These are phyloP conservation scores for Acrobasis suavella DNA, from an alignment of 2,888 invertebrate genomes.

Conservation along the genomic window DNA sequence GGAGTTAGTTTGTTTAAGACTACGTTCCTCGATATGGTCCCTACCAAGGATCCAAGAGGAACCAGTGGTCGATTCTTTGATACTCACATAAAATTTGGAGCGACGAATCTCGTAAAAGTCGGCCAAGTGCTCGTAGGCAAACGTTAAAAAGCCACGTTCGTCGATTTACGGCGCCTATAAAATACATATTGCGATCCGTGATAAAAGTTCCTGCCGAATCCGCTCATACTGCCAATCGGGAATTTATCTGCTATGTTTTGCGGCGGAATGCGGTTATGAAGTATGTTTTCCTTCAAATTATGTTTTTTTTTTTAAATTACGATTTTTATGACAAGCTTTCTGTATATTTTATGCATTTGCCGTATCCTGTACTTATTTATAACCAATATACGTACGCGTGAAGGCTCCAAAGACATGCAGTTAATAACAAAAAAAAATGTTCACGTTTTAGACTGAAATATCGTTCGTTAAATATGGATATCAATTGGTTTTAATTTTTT, in stretches of 20 bases:
- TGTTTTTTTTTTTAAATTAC: slow-evolving; percentile 36
- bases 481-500: no score
- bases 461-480: no score
- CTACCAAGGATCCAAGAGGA: no score
- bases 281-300: slow-evolving; percentile 55
- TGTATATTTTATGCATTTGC: no score
- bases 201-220: slow-evolving; percentile 74
- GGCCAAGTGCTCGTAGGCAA: slow-evolving; percentile 70
- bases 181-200: slow-evolving; percentile 80
- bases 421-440: no score
- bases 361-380: no score
- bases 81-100: slow-evolving; percentile 66
- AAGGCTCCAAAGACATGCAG: no score
- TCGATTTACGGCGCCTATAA: slow-evolving; percentile 78
- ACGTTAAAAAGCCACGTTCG: slow-evolving; percentile 77
- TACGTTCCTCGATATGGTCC: no score
- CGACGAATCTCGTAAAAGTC: slow-evolving; percentile 75
- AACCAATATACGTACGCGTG: no score
- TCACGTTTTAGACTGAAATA: no score
- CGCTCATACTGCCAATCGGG: slow-evolving; percentile 63
- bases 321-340: no score
- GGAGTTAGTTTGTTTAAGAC: no score
- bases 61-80: slow-evolving; percentile 42
- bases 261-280: neutral
- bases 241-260: slow-evolving; percentile 52